Evolutionary conservation across 2,888 invertebrate genomes (phyloP).

Genomic region (Ochropacha duplaris): DNA sequence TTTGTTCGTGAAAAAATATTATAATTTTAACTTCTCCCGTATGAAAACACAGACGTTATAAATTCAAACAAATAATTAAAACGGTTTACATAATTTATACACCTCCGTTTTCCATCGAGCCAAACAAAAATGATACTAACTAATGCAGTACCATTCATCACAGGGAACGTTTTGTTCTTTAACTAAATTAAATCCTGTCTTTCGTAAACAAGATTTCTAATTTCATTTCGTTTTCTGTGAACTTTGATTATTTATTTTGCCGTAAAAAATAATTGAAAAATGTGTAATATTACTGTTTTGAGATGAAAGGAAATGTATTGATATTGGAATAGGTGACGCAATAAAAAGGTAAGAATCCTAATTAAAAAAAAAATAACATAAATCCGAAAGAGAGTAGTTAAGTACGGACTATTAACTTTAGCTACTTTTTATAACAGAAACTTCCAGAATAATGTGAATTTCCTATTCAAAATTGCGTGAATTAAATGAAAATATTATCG

Average conservation of each 20-base stretch:
- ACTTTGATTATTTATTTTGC: conserved; percentile 1
- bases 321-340: too few species aligned
- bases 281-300: too few species aligned
- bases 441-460: too few species aligned
- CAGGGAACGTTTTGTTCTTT: conserved; percentile 22
- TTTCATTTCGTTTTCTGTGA: background rate
- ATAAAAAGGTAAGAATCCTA: too few species aligned
- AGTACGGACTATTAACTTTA: too few species aligned
- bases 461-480: too few species aligned
- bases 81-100: background rate
- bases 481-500: too few species aligned
- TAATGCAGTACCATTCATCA: conserved; percentile 31
- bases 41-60: background rate
- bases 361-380: too few species aligned
- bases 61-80: background rate
- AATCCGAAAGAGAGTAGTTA: too few species aligned
- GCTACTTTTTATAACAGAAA: too few species aligned
- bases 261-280: conserved; percentile 8
- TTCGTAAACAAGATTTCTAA: conserved; percentile 34
- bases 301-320: too few species aligned
- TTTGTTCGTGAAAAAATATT: too few species aligned
- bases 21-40: background rate
- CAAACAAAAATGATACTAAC: conserved; percentile 30
- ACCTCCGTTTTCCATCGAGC: background rate
- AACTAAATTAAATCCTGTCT: conserved; percentile 26